These are phyloP conservation scores for Neocrepidodera transversa DNA, from an alignment of 2,888 invertebrate species.

Conservation along the genomic window DNA sequence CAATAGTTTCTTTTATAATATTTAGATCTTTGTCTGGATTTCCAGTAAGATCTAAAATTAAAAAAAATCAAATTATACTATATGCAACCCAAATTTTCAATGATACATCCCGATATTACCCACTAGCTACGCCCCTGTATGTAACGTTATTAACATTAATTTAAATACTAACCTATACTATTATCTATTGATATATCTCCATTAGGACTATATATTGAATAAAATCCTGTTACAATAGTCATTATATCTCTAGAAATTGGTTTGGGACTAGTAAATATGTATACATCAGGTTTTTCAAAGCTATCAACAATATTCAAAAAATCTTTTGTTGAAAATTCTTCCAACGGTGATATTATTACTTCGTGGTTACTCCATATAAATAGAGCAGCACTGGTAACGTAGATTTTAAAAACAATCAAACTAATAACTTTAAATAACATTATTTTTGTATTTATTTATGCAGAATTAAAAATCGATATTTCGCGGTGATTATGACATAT, in stretches of 20 bases:
- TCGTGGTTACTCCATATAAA: constrained; percentile 51
- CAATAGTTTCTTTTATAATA: constrained; percentile 30
- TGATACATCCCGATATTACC: no score
- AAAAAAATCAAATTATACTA: not conserved
- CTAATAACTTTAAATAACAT: constrained; percentile 18
- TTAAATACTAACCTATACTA: constrained; percentile 47
- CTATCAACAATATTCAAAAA: constrained; percentile 48
- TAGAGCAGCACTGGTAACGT: constrained; percentile 42
- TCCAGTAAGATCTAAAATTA: constrained; percentile 42
- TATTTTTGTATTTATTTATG: not conserved
- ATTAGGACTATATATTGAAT: constrained; percentile 55
- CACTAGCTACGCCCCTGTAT: no score
- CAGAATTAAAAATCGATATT: constrained; percentile 10
- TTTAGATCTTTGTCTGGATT: constrained; percentile 29
- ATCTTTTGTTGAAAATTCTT: constrained; percentile 52
- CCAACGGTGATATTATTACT: constrained; percentile 53
- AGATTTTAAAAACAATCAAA: constrained; percentile 34
- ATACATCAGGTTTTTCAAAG: constrained; percentile 51
- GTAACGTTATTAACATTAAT: no score
- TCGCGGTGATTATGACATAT: constrained; percentile 3
- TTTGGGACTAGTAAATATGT: constrained; percentile 50
- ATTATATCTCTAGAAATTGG: constrained; percentile 48
- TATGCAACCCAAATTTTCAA: no score
- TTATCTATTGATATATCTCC: constrained; percentile 51
- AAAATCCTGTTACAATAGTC: constrained; percentile 47